A percentile compares a stretch with the other conserved stretches of the same genome.
Conservation (phyloP, 2,797 vertebrate genomes). For the Scolopax rusticola region DNA sequence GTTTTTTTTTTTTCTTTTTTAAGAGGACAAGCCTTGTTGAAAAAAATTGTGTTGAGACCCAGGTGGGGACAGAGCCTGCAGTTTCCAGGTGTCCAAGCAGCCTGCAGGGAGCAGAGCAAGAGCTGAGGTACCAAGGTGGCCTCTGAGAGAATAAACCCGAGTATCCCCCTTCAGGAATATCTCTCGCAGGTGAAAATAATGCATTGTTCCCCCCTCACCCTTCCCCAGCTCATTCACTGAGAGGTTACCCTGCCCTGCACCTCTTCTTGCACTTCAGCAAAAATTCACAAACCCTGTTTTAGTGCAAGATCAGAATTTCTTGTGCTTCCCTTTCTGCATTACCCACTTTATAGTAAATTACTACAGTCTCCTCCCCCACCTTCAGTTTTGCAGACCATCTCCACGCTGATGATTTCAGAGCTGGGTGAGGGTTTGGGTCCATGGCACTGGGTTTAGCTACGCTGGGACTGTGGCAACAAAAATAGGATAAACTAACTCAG, state of each 20-base stretch:
- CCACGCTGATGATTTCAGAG: fast-evolving
- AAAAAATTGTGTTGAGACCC: background rate
- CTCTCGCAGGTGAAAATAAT: background rate
- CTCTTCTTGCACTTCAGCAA: background rate
- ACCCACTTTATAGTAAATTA: background rate
- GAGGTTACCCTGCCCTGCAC: background rate
- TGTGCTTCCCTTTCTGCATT: background rate
- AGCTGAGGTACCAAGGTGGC: background rate
- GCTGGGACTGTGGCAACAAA: no score
- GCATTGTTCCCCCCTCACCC: no score
- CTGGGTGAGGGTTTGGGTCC: background rate
- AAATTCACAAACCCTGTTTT: no score
- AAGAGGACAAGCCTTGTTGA: no score
- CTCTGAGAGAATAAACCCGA: background rate
- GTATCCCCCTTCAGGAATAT: background rate
- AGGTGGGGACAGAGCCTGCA: background rate
- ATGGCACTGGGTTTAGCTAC: fast-evolving
- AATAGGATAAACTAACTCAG: background rate
- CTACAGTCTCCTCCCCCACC: background rate
- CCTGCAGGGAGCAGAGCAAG: background rate
- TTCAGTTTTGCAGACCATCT: background rate
- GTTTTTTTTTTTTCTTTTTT: no score
- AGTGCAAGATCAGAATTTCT: background rate
- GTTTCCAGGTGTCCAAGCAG: background rate
- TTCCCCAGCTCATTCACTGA: background rate